Evolutionary conservation across 1,140 invertebrate genomes (phyloP), one percentile per base, ranked within the genome.

Genomic region (Meteorus sp.): DNA sequence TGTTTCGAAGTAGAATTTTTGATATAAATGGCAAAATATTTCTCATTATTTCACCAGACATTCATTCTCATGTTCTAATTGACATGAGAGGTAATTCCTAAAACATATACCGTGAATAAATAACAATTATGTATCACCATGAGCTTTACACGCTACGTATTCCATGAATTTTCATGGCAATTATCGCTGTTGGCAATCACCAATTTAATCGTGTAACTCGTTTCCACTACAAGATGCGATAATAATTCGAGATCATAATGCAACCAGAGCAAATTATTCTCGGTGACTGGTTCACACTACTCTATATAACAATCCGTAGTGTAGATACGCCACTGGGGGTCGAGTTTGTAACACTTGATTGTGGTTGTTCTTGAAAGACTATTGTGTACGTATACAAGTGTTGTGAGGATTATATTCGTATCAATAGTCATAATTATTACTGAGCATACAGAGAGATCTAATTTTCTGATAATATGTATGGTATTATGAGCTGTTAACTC

Each of bases 181-280:
- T 51, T 43, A 51, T 41, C 22, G 29, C 37, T 11, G 31, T 27
- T 25, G 45, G n/a, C n/a, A 58, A 58, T 58, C 45, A 35, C 20
- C 56, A 48, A 58, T 58, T 58, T 47, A 41, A 13, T 29, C 13
- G 33, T 58, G 56, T 50, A 58, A 58, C 45, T 51, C 13, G 47
- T 35, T 41, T 51, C 56, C 33, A 15, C 27, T 41, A 58, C 56
- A 58, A 58, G 56, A 58, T 51, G 33, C 45, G 47, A 58, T 58
- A 58, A 50, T 58, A 50, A 58, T 58, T 47, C 29, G 29, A 33
- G n/a, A 31, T 45, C 33, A 39, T 58, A 58, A 56, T 56, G 56
- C 45, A 51, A 33, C 47, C 15, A 57, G 44, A 27, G 22, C 35
- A 51, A 59, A 51, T 59, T 39, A 13, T 39, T 39, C 35, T 39